These are phyloP conservation scores for Argya squamiceps DNA, from an alignment of 2,797 vertebrate genomes.

Conservation along the genomic window DNA sequence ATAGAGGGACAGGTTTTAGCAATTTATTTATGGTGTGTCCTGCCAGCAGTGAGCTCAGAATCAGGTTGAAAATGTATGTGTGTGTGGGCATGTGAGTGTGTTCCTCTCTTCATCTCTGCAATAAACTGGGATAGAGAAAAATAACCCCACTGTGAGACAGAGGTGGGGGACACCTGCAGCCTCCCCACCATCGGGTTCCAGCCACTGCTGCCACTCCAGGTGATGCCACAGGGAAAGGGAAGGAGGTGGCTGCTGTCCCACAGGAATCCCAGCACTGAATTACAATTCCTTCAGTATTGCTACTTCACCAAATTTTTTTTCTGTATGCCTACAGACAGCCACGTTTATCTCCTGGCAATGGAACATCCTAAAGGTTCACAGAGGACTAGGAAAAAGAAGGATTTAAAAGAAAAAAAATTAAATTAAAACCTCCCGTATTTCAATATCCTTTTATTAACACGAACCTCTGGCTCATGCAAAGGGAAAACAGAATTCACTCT, in stretches of 20 bases:
- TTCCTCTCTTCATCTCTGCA: not conserved
- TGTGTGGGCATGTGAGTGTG: not conserved
- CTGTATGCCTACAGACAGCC: not conserved
- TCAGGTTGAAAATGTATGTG: not conserved
- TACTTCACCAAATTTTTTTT: not conserved
- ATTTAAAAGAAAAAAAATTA: not conserved
- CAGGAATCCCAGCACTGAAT: not conserved
- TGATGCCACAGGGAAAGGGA: not conserved
- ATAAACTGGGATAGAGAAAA: not conserved
- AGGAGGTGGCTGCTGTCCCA: not conserved
- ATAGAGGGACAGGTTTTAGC: not conserved
- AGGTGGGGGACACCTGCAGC: not conserved
- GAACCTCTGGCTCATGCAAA: conserved; percentile 9
- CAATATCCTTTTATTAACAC: not conserved
- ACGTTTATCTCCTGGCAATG: not conserved
- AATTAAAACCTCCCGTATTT: not conserved
- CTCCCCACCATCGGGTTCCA: fast-evolving
- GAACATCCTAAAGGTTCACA: not conserved
- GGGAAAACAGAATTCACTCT: not conserved
- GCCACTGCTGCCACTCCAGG: fast-evolving
- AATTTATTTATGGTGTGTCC: not conserved
- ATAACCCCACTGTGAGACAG: not conserved
- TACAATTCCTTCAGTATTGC: not conserved
- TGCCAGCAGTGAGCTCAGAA: not conserved
- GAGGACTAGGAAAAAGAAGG: not conserved